phyloP scores from a whole-genome alignment of 2,888 invertebrate genomes.

The Spisula subtruncata region DNA sequence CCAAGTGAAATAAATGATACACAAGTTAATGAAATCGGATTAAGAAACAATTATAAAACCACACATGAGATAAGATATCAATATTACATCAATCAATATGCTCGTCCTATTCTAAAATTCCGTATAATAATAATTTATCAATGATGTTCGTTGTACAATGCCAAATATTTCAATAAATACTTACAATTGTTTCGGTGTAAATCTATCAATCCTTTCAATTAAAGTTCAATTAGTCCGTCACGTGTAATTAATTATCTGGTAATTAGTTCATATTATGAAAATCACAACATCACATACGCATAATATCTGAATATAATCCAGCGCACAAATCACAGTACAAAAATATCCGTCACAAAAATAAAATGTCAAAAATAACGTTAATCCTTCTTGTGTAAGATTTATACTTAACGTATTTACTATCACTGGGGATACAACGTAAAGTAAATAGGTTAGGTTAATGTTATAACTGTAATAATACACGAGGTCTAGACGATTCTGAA shows the following conservation, averaged over 20 bases:
- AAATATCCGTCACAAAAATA: not conserved
- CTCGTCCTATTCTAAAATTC: too few relatives aligned
- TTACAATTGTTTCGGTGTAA: not conserved
- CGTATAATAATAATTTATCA: too few relatives aligned
- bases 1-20: too few relatives aligned
- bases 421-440: not conserved
- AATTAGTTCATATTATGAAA: not conserved
- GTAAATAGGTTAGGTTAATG: not conserved
- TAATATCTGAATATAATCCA: not conserved
- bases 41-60: too few relatives aligned
- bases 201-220: not conserved
- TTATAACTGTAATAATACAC: constrained; percentile 1
- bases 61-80: too few relatives aligned
- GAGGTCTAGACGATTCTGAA: constrained; percentile 29
- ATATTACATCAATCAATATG: too few relatives aligned
- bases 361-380: too few relatives aligned
- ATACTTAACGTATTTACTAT: constrained; percentile 11
- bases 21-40: too few relatives aligned
- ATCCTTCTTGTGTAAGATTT: constrained; percentile 1
- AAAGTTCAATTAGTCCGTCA: constrained; percentile 17
- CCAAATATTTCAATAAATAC: not conserved
- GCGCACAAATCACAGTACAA: not conserved
- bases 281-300: not conserved
- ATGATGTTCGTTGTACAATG: too few relatives aligned
- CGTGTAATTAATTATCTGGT: not conserved